These are phyloP conservation scores for Caranx ignobilis DNA, from an alignment of 2,113 vertebrate genomes.

Conservation along the genomic window DNA sequence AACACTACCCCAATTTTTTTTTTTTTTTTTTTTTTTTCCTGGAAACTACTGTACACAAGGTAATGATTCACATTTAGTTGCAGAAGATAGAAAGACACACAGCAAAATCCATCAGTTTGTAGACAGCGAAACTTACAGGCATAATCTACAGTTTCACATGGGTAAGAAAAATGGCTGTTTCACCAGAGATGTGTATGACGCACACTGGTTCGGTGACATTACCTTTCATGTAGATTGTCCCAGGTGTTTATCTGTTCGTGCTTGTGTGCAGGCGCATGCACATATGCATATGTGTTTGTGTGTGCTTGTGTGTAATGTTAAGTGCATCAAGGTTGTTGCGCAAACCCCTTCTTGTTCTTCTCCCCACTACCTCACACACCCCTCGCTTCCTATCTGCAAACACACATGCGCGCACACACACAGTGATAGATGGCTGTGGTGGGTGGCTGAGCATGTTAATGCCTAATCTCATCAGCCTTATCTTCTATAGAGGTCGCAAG, in stretches of 20 bases:
- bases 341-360: constrained; percentile 26
- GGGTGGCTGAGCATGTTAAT: constrained; percentile 85
- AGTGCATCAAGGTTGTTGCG: constrained; percentile 15
- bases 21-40: background rate
- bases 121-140: constrained; percentile 60
- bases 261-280: constrained; percentile 35
- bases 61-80: constrained; percentile 60
- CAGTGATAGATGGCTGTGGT: constrained; percentile 80
- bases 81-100: constrained; percentile 59
- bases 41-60: constrained; percentile 51
- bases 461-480: constrained; percentile 85
- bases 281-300: constrained; percentile 21
- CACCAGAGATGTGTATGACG: constrained; percentile 22
- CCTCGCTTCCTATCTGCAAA: constrained; percentile 42
- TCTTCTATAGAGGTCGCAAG: constrained; percentile 78
- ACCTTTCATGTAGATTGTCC: background rate
- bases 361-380: constrained; percentile 7
- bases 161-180: constrained; percentile 33
- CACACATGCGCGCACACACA: constrained; percentile 29
- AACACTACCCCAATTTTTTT: constrained; percentile 23
- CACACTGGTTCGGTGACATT: constrained; percentile 20
- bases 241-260: constrained; percentile 28
- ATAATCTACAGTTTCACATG: constrained; percentile 57
- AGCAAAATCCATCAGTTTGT: constrained; percentile 56
- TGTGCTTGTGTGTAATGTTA: constrained; percentile 24